phyloP scores from a whole-genome alignment of 2,797 vertebrate genomes.

The Epinephelus coioides region DNA sequence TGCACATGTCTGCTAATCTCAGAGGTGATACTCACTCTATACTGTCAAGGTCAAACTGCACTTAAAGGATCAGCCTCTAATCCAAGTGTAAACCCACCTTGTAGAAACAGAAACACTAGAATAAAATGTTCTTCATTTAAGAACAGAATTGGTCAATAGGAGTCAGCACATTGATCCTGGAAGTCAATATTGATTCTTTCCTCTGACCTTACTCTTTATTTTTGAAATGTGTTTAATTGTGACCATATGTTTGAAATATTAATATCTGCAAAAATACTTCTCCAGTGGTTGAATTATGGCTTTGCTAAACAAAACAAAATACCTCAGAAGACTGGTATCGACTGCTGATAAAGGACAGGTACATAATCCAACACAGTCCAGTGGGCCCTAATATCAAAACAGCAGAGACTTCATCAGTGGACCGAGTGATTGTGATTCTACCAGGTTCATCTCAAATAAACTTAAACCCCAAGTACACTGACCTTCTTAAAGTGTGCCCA shows the following conservation, averaged over 20 bases:
- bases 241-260: constrained; percentile 22
- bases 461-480: neutral
- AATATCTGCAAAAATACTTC: neutral
- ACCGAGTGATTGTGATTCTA: too few species aligned
- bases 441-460: neutral
- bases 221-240: constrained; percentile 30
- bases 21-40: neutral
- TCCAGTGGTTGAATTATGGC: neutral
- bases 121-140: constrained; percentile 20
- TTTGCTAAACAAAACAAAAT: constrained; percentile 1
- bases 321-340: neutral
- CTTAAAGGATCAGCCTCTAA: constrained; percentile 35
- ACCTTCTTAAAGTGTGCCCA: neutral
- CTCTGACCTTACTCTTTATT: neutral
- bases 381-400: neutral
- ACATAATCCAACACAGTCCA: too few species aligned
- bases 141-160: constrained; percentile 27
- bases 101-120: neutral
- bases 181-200: constrained; percentile 28
- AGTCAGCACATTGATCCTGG: constrained; percentile 4
- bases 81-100: constrained; percentile 33
- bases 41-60: constrained; percentile 48
- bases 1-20: constrained; percentile 29
- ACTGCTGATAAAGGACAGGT: neutral
- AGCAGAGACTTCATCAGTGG: neutral